Evolutionary conservation across 2,797 vertebrate genomes (phyloP), one percentile per base, ranked within the genome.

Genomic region (Pagetopsis macropterus): DNA sequence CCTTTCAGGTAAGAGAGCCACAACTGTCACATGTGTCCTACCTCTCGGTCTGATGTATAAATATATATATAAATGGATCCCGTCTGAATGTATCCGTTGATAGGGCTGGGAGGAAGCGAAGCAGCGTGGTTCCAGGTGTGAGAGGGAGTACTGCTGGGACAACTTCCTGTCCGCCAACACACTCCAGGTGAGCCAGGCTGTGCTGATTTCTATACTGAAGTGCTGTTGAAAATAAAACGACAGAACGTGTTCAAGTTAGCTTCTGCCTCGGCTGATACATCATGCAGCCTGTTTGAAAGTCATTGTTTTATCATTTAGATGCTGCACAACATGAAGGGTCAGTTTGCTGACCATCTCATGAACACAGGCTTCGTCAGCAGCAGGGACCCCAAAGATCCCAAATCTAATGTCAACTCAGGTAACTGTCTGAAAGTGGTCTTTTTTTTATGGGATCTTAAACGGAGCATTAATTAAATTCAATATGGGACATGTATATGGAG

Each of bases 281-380:
- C 37, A 60, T 1, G 12, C 10, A 16, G 14, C 9, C 2, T 63
- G 41, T 76, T 49, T 9, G 3, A 3, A 41, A 15, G 4, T 54
- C 2, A 57, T 75, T 52, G 4, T 80, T 78, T 49, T 82, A 2
- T 76, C n/a, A 13, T 66, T 66, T 80, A 99, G 98, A 99, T 99
- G 98, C 92, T 99, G 82, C 95, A 97, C 80, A 97, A 97, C 87
- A 99, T 99, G 98, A 99, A 99, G 87, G 95, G 95, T 3, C 98
- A 99, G 88, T 99, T 99, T 95, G 93, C 97, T 0, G 98, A 99
- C 77, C 97, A 99, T 84, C 95, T 99, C 21, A 94, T 97, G 83
- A 91, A 93, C 37, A 91, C 95, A 73, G 98, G 98, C 1, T 99
- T 99, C 88, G 96, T 99, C 74, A 95, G 90, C 85, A 97, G 96